These are phyloP conservation scores for Alloscopus bannaensis DNA, from an alignment of 2,888 invertebrate genomes.

Conservation along the genomic window DNA sequence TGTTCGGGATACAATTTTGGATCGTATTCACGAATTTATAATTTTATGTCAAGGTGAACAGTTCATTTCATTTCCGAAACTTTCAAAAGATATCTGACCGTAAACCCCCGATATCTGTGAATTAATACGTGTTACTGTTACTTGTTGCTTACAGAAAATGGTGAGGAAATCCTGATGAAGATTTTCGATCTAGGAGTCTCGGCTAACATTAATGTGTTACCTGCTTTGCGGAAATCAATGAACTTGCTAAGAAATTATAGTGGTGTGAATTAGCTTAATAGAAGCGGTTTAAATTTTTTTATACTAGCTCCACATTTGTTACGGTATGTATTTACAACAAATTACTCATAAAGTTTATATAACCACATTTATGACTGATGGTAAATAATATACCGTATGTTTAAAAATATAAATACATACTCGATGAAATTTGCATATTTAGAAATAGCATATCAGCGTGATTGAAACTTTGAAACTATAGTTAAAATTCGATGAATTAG, in stretches of 20 bases:
- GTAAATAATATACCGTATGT: too few species aligned
- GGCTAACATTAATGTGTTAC: slow-evolving; percentile 85
- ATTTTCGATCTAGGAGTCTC: slow-evolving; percentile 89
- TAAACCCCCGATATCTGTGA: too few species aligned
- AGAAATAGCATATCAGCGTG: too few species aligned
- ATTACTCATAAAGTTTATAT: too few species aligned
- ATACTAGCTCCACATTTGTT: background rate
- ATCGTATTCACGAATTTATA: slow-evolving; percentile 69
- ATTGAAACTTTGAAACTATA: too few species aligned
- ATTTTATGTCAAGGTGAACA: slow-evolving; percentile 68
- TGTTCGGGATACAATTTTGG: slow-evolving; percentile 64
- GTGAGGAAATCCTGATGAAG: slow-evolving; percentile 84
- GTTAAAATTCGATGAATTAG: too few species aligned
- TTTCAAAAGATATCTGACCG: slow-evolving; percentile 36
- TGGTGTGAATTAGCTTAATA: slow-evolving; percentile 13
- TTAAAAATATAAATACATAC: too few species aligned
- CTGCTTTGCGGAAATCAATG: slow-evolving; percentile 87
- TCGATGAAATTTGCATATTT: too few species aligned
- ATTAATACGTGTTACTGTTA: background rate
- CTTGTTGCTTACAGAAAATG: slow-evolving; percentile 81
- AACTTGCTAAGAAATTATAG: slow-evolving; percentile 86
- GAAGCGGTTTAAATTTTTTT: too few species aligned
- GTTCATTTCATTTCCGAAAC: slow-evolving; percentile 38
- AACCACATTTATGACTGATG: too few species aligned
- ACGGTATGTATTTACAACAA: too few species aligned